Conservation (phyloP, 2,797 vertebrate species). For the Phalloptychus januarius region DNA sequence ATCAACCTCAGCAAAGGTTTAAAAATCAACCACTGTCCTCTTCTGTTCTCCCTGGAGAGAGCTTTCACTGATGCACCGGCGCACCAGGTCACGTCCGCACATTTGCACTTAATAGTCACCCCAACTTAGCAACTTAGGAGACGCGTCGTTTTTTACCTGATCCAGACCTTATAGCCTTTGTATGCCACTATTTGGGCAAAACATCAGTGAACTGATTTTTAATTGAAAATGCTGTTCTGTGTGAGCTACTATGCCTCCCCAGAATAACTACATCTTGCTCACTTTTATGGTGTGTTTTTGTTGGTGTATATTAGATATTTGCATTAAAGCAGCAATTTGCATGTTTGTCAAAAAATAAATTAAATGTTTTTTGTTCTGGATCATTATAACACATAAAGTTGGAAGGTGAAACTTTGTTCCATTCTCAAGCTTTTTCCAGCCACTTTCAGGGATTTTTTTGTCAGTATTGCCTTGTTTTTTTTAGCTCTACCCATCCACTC, state of each 20-base stretch:
- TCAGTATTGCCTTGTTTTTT: not conserved
- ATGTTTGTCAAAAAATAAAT: conserved; percentile 14
- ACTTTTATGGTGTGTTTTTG: conserved; percentile 5
- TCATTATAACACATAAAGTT: not conserved
- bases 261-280: conserved; percentile 30
- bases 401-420: not conserved
- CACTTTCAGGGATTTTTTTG: not conserved
- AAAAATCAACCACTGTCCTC: too few relatives aligned
- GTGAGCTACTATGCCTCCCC: conserved; percentile 16
- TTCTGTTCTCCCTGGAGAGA: too few relatives aligned
- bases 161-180: not conserved
- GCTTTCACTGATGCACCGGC: too few relatives aligned
- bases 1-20: too few relatives aligned
- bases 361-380: not conserved
- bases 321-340: conserved; percentile 19
- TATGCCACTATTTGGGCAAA: not conserved
- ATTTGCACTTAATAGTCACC: too few relatives aligned
- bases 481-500: not conserved
- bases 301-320: conserved; percentile 12
- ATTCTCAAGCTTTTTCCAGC: not conserved
- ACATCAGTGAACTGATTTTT: not conserved
- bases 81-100: too few relatives aligned
- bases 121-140: not conserved
- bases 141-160: too few relatives aligned
- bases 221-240: not conserved